Percentiles rank a stretch among this genome's conserved stretches.
Evolutionary conservation across 2,888 invertebrate genomes (phyloP).

Genomic region (Ophion ellenae): DNA sequence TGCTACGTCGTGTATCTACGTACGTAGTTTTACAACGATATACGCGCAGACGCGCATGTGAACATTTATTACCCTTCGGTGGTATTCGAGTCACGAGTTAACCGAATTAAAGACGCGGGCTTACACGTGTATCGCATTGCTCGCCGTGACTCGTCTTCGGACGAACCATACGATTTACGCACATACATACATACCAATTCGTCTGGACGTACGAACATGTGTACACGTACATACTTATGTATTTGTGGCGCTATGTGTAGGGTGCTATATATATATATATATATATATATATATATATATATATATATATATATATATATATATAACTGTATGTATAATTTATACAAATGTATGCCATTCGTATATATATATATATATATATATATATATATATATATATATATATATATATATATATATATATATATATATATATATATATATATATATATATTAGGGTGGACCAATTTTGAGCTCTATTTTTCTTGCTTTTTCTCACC

Average conservation of each 20-base stretch:
- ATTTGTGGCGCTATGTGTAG: no score
- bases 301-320: background rate
- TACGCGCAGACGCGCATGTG: constrained; percentile 11
- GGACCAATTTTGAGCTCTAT: no score
- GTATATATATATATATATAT: no score
- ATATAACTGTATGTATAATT: background rate
- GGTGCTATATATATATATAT: no score
- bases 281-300: no score
- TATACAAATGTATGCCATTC: no score
- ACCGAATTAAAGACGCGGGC: constrained; percentile 71
- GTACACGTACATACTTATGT: no score
- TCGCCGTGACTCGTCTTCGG: constrained; percentile 77
- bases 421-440: background rate
- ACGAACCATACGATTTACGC: constrained; percentile 56
- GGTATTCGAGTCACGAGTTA: constrained; percentile 75
- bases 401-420: background rate
- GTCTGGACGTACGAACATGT: no score
- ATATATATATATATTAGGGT: no score
- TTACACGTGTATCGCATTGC: constrained; percentile 65
- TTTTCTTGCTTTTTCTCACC: no score
- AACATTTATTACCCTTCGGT: constrained; percentile 39
- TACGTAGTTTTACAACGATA: constrained; percentile 13
- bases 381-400: no score
- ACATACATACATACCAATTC: background rate
- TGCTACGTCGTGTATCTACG: background rate